These are phyloP conservation scores for Miltochrista miniata DNA, from an alignment of 2,888 invertebrate species.

Conservation along the genomic window DNA sequence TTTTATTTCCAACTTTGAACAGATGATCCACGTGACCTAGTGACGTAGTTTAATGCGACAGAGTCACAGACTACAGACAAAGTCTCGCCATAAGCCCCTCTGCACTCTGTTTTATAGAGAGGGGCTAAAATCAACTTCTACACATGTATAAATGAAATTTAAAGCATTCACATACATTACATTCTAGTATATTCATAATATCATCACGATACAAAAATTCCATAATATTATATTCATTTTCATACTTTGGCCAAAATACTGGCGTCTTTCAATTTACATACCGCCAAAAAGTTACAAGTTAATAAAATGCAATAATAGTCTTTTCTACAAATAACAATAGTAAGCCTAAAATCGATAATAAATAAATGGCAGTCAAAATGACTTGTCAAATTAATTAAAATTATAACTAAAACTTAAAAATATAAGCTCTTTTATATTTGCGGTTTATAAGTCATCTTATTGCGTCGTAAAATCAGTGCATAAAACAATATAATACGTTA, in stretches of 20 bases:
- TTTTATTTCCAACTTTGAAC: too few species aligned
- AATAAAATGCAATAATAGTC: constrained; percentile 26
- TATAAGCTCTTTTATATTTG: constrained; percentile 33
- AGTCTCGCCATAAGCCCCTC: too few species aligned
- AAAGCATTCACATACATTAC: constrained; percentile 37
- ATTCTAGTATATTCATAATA: constrained; percentile 20
- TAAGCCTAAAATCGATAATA: constrained; percentile 34
- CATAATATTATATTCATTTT: constrained; percentile 9
- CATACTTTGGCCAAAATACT: constrained; percentile 34
- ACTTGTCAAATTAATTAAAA: constrained; percentile 24
- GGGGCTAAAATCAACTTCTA: too few species aligned
- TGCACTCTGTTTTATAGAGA: too few species aligned
- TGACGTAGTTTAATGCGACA: too few species aligned
- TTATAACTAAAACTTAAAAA: constrained; percentile 17
- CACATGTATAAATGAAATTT: too few species aligned
- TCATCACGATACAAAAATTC: too few species aligned
- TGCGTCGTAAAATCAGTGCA: constrained; percentile 29
- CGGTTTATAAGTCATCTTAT: constrained; percentile 29
- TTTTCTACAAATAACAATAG: constrained; percentile 25
- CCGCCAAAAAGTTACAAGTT: constrained; percentile 22
- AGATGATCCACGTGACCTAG: too few species aligned
- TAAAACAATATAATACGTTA: constrained; percentile 12
- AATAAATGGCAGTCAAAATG: constrained; percentile 43
- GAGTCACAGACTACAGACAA: too few species aligned
- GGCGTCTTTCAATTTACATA: constrained; percentile 18